Percentiles rank a stretch among this genome's conserved stretches.
These are phyloP conservation scores for Augiades crinisus DNA, from an alignment of 2,888 invertebrate genomes.

Conservation along the genomic window DNA sequence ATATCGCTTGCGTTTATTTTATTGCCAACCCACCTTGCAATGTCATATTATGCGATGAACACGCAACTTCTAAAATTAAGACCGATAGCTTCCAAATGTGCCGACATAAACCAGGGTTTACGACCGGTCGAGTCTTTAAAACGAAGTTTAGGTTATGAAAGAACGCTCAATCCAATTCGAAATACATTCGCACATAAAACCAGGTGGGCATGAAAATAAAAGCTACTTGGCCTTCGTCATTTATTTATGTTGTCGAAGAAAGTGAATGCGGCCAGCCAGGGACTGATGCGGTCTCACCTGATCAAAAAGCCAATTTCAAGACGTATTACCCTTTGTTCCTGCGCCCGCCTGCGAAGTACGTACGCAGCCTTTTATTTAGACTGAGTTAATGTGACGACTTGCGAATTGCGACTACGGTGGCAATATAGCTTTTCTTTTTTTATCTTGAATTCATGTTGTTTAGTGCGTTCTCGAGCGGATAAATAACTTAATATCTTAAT, in stretches of 20 bases:
- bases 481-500: conserved; percentile 6
- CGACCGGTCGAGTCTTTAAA: conserved; percentile 60
- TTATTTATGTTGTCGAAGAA: conserved; percentile 60
- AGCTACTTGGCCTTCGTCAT: conserved; percentile 58
- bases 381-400: conserved; percentile 50
- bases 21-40: neutral
- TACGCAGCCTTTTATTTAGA: conserved; percentile 53
- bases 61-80: conserved; percentile 63
- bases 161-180: conserved; percentile 63
- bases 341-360: conserved; percentile 50
- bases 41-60: conserved; percentile 34
- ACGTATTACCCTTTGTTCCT: conserved; percentile 72
- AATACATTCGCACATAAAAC: conserved; percentile 59
- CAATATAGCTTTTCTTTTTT: conserved; percentile 41
- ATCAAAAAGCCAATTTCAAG: conserved; percentile 65
- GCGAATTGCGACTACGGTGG: conserved; percentile 49
- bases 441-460: conserved; percentile 32
- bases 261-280: conserved; percentile 57
- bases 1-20: too few species aligned
- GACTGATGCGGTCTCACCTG: conserved; percentile 66
- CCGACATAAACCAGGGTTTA: conserved; percentile 66
- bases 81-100: conserved; percentile 57
- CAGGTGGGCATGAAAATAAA: conserved; percentile 66
- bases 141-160: conserved; percentile 67
- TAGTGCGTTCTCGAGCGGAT: conserved; percentile 24